Evolutionary conservation across 2,797 vertebrate species (phyloP), one percentile per base, ranked within the genome.

Genomic region (Sebastes steindachneri): DNA sequence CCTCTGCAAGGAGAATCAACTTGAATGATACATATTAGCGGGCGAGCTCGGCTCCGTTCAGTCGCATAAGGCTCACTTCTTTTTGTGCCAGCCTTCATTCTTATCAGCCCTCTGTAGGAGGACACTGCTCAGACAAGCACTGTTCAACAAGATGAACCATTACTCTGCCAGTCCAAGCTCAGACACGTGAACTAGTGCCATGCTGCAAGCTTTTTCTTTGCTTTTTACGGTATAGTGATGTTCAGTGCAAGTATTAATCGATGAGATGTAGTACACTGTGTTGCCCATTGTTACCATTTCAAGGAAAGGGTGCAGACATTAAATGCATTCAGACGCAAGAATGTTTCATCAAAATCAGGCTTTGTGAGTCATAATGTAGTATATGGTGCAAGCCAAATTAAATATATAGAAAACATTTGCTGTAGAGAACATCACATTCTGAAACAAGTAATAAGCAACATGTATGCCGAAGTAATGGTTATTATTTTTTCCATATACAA

Each of bases 61-160:
- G 67, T 58, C 79, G 31, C 33, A 51, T 48, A 53, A 64, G 19
- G 58, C 59, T 83, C 58, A 9, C 65, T 77, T 77, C 26, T 75
- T 59, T 88, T 80, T 83, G 69, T 87, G 21, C 48, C 60, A 80
- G 60, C 65, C 60, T 82, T 83, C 35, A 55, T 72, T 77, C 54
- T 77, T 79, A 75, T 77, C 77, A 25, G 77, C 45, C 57, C 28
- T 81, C 60, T 71, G 59, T 80, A 29, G 75, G 48, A 76, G 78
- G 73, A 83, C 82, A 66, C 31, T 28, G 65, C 75, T 84, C 73
- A 85, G 75, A 82, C 62, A 67, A 87, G 81, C 63, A 23, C 37
- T 26, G n/a, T 79, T 80, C 48, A 86, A 88, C 76, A 83, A 73
- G 82, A 70, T 26, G 79, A 75, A 66, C 62, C 68, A 79, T 75